These are phyloP conservation scores for Hippopotamyrus pictus DNA, from an alignment of 2,797 vertebrate species.

Conservation along the genomic window DNA sequence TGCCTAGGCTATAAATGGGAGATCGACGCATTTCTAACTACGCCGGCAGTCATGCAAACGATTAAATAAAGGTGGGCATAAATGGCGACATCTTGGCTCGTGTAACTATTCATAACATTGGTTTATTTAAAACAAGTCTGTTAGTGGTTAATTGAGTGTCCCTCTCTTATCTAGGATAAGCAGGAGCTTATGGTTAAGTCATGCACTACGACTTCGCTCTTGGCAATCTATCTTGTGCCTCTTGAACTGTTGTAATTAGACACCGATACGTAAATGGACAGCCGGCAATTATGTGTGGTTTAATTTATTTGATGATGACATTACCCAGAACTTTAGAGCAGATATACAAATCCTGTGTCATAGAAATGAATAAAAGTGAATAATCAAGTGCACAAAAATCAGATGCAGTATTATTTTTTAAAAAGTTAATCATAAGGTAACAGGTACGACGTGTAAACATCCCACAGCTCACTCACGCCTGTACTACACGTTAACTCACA, in stretches of 20 bases:
- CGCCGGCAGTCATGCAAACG: background rate
- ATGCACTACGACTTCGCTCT: background rate
- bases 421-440: background rate
- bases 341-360: background rate
- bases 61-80: background rate
- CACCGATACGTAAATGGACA: background rate
- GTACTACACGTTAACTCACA: too few relatives aligned
- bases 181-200: background rate
- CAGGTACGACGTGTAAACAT: background rate
- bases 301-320: background rate
- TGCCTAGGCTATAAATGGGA: background rate
- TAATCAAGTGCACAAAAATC: background rate
- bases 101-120: background rate
- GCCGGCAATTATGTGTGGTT: background rate
- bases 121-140: background rate
- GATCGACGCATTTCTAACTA: background rate
- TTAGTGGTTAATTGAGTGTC: background rate
- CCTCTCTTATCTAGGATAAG: background rate
- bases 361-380: background rate
- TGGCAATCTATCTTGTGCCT: background rate
- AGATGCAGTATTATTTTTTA: background rate
- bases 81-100: background rate
- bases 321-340: background rate
- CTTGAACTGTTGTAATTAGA: background rate
- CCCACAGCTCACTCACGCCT: background rate